These are phyloP conservation scores for Dendronephthya gigantea DNA, from an alignment of 64 coral and sea anemone genomes.

Conservation along the genomic window DNA sequence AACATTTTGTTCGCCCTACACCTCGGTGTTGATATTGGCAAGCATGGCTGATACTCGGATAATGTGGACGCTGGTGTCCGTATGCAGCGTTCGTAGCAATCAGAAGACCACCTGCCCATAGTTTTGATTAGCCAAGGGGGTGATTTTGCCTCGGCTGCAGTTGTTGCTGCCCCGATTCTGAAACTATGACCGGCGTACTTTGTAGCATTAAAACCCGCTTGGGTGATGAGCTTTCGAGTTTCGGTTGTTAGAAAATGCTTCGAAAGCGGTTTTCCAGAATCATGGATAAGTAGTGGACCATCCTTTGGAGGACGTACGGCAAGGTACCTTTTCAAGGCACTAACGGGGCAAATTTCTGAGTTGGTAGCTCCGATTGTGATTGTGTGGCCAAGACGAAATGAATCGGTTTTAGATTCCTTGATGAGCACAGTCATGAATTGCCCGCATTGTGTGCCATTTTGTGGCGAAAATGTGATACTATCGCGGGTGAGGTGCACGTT, in stretches of 20 bases:
- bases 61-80: conserved; percentile 33
- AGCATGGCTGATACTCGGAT: conserved; percentile 21
- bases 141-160: conserved; percentile 5
- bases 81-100: conserved; percentile 45
- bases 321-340: conserved; percentile 21
- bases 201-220: conserved; percentile 18
- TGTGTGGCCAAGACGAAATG: conserved; percentile 24
- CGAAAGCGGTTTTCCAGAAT: conserved; percentile 23
- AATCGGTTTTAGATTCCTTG: conserved; percentile 45
- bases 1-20: background rate
- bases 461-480: too few relatives aligned
- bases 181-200: conserved; percentile 38
- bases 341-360: conserved; percentile 27
- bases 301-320: background rate
- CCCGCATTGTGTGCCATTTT: too few relatives aligned
- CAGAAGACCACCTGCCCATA: conserved; percentile 37
- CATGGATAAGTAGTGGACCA: conserved; percentile 35
- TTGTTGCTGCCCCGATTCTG: conserved; percentile 28
- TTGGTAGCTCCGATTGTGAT: conserved; percentile 28
- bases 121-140: too few relatives aligned
- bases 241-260: conserved; percentile 15
- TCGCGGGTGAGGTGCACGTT: too few relatives aligned
- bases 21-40: background rate
- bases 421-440: conserved; percentile 37
- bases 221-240: background rate